Percentiles rank a stretch among this genome's conserved stretches.
Conservation (phyloP, 2,797 vertebrate genomes). For the Paramormyrops hopkinsi region DNA sequence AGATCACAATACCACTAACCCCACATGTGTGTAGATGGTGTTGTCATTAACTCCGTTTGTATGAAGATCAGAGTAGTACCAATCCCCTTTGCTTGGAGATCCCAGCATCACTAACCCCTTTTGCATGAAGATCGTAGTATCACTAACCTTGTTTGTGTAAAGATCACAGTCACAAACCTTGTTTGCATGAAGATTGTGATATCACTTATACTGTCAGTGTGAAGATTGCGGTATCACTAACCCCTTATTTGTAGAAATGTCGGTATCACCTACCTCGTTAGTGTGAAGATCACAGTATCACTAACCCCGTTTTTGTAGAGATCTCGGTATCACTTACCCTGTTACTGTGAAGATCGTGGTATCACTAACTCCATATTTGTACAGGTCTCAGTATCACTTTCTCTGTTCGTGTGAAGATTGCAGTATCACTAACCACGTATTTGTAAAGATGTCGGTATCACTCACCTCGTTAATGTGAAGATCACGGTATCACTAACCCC, state of each 20-base stretch:
- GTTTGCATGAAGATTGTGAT: neutral
- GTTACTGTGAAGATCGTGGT: neutral
- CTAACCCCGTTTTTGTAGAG: neutral
- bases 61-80: neutral
- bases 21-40: neutral
- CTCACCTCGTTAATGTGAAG: neutral
- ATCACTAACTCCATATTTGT: neutral
- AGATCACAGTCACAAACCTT: neutral
- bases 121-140: neutral
- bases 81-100: neutral
- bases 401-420: neutral
- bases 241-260: neutral
- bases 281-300: neutral
- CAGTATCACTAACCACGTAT: neutral
- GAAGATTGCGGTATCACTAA: neutral
- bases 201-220: too few species aligned
- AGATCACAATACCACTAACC: neutral
- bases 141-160: neutral
- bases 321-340: neutral
- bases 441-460: neutral
- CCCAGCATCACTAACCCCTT: neutral
- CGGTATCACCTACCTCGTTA: neutral
- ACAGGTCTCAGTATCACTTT: neutral
- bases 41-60: neutral
- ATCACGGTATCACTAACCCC: neutral